phyloP scores from a whole-genome alignment of 2,113 vertebrate species.

The Hemibagrus wyckioides region DNA sequence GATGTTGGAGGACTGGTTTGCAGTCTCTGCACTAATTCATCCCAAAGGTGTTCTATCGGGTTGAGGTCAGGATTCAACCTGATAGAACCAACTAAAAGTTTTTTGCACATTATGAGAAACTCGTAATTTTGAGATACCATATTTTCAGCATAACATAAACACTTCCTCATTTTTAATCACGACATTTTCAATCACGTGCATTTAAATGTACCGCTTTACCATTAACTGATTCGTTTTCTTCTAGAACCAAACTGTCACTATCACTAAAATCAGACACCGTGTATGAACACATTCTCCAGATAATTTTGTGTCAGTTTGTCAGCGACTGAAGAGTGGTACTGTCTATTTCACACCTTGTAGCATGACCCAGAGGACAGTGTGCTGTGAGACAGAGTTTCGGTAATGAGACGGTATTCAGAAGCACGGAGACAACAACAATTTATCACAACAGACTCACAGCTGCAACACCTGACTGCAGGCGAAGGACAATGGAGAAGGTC shows the following conservation, averaged over 20 bases:
- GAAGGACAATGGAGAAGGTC: constrained; percentile 20
- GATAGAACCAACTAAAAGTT: neutral
- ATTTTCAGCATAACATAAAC: neutral
- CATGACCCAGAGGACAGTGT: neutral
- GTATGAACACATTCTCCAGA: neutral
- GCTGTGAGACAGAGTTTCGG: neutral
- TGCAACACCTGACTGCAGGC: constrained; percentile 9
- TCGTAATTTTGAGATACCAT: neutral
- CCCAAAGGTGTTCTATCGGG: too few relatives aligned
- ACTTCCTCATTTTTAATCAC: neutral
- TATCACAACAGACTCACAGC: constrained; percentile 3
- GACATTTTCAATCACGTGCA: too few relatives aligned
- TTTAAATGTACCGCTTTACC: neutral
- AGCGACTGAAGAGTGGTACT: neutral
- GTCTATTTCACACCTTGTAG: neutral
- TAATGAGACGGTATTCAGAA: constrained; percentile 9
- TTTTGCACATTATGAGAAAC: neutral
- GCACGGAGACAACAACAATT: neutral
- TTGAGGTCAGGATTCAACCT: too few relatives aligned
- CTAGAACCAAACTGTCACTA: neutral
- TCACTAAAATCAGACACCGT: neutral
- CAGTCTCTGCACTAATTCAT: too few relatives aligned
- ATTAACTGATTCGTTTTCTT: neutral
- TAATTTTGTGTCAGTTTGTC: neutral
- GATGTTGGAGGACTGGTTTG: too few relatives aligned